Conservation (phyloP, 2,113 vertebrate species). For the Pelobates fuscus region DNA sequence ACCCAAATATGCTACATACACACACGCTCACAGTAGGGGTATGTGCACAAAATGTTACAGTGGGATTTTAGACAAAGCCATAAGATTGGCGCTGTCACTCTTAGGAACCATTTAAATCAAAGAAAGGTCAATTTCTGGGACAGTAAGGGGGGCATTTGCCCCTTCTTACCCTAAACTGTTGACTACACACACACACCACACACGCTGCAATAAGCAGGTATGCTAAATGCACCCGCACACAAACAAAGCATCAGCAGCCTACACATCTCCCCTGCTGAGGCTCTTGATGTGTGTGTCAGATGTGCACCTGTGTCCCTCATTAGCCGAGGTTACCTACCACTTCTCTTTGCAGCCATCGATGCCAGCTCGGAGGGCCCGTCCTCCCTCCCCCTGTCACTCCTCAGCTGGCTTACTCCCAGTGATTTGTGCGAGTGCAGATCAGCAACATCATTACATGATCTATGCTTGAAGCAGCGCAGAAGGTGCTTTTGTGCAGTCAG, state of each 20-base stretch:
- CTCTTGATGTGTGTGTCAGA: conserved; percentile 1
- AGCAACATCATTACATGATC: conserved; percentile 33
- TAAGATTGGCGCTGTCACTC: too few relatives aligned
- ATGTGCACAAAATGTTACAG: too few relatives aligned
- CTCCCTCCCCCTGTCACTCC: conserved; percentile 5
- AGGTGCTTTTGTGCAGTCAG: conserved; percentile 40
- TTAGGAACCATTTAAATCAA: too few relatives aligned
- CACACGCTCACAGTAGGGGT: too few relatives aligned
- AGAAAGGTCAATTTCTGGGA: too few relatives aligned
- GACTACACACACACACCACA: too few relatives aligned
- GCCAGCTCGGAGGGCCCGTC: background rate
- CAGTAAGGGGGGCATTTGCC: too few relatives aligned
- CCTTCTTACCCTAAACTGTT: too few relatives aligned
- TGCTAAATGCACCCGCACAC: background rate
- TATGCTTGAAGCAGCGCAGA: conserved; percentile 44
- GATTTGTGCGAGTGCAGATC: conserved; percentile 25
- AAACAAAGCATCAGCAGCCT: background rate
- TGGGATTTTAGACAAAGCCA: too few relatives aligned
- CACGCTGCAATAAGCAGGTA: background rate
- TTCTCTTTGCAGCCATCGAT: background rate
- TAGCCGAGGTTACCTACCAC: conserved; percentile 27
- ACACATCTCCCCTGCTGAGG: background rate
- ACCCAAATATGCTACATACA: too few relatives aligned
- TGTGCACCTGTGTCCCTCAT: conserved; percentile 22
- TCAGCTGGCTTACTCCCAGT: conserved; percentile 36